Conservation (phyloP, 2,888 invertebrate species). For the Mimas tiliae region DNA sequence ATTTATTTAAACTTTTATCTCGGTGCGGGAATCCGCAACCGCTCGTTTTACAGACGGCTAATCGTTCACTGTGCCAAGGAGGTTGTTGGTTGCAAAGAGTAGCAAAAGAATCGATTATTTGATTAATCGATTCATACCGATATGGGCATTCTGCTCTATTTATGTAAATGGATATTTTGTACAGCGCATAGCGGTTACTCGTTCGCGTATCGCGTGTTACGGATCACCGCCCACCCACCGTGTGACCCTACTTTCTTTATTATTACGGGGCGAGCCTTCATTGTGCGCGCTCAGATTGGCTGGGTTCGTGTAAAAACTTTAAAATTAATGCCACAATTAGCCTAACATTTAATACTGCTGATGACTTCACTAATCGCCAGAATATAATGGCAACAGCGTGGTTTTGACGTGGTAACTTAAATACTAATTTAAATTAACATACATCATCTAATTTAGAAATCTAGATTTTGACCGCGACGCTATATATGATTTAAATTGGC, state of each 20-base stretch:
- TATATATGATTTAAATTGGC: too few species aligned
- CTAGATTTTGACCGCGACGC: not conserved
- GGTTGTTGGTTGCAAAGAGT: too few species aligned
- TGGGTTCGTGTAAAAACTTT: slow-evolving; percentile 4
- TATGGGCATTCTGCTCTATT: slow-evolving; percentile 9
- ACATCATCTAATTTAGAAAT: not conserved
- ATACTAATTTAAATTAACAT: slow-evolving; percentile 4
- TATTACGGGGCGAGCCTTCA: slow-evolving; percentile 16
- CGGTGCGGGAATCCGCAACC: too few species aligned
- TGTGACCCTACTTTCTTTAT: slow-evolving; percentile 42
- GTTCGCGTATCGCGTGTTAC: slow-evolving; percentile 60
- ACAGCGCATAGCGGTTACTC: slow-evolving; percentile 38
- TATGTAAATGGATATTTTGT: slow-evolving; percentile 26
- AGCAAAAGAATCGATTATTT: not conserved
- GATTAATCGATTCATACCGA: slow-evolving; percentile 12
- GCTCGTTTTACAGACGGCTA: too few species aligned
- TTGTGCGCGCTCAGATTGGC: slow-evolving; percentile 17
- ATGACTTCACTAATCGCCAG: not conserved
- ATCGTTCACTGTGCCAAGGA: too few species aligned
- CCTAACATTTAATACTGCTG: slow-evolving; percentile 5
- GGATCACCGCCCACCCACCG: slow-evolving; percentile 50
- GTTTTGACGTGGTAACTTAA: not conserved
- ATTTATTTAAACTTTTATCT: too few species aligned
- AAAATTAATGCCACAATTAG: slow-evolving; percentile 15
- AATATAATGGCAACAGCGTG: slow-evolving; percentile 3